These are phyloP conservation scores for Seriola rivoliana DNA, from an alignment of 2,113 vertebrate genomes.

Conservation along the genomic window DNA sequence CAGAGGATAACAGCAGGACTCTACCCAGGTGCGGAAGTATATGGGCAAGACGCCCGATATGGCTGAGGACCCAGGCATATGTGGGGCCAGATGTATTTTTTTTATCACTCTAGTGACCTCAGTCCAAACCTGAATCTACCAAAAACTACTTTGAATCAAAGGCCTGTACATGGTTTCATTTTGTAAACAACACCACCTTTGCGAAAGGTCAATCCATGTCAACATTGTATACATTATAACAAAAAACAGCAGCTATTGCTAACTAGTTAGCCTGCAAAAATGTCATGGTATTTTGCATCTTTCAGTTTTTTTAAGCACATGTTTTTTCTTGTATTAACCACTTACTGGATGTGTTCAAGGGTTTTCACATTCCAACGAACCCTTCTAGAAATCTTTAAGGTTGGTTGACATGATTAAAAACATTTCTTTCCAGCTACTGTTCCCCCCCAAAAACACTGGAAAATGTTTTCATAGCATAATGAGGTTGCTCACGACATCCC, in stretches of 20 bases:
- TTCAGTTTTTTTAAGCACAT: neutral
- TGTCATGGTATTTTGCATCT: neutral
- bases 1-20: no score
- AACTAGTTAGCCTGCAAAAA: constrained; percentile 6
- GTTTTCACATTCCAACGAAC: constrained; percentile 3
- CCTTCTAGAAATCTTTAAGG: neutral
- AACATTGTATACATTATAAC: neutral
- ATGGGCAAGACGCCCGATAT: no score
- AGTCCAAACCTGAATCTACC: neutral
- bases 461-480: constrained; percentile 16
- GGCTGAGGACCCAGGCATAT: neutral
- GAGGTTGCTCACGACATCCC: constrained; percentile 8
- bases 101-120: neutral
- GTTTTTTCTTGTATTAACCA: neutral
- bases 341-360: neutral
- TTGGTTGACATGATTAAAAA: constrained; percentile 5
- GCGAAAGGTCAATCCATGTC: neutral
- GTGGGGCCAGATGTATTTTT: neutral
- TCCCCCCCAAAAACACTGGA: constrained; percentile 20
- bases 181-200: constrained; percentile 36
- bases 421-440: neutral
- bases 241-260: constrained; percentile 21
- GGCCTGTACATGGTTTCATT: constrained; percentile 43
- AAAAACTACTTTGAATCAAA: neutral
- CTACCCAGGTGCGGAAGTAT: no score